Evolutionary conservation across 1,140 invertebrate genomes (phyloP).

Genomic region (Drosophila persimilis): DNA sequence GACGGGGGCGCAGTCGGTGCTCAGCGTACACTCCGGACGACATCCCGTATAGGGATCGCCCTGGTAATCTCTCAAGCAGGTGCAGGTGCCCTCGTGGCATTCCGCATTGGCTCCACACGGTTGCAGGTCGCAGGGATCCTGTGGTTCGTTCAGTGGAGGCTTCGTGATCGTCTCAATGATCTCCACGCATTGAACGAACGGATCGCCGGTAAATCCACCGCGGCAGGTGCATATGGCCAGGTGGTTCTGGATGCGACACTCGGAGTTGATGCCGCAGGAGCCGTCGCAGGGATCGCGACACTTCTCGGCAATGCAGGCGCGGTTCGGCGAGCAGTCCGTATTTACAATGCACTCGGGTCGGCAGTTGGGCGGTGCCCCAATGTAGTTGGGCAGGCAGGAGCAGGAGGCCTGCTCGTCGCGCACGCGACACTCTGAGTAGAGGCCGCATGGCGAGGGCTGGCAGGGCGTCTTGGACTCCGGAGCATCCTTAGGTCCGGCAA

Average conservation of each 20-base stretch:
- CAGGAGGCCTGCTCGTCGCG: conserved; percentile 88
- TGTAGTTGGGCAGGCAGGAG: conserved; percentile 89
- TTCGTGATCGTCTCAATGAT: conserved; percentile 85
- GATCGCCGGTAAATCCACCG: conserved; percentile 87
- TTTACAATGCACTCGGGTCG: conserved; percentile 91
- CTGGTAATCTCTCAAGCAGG: conserved; percentile 86
- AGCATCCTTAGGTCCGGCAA: conserved; percentile 77
- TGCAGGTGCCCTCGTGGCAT: conserved; percentile 87
- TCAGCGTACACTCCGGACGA: conserved; percentile 92
- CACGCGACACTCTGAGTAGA: conserved; percentile 88
- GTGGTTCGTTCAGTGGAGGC: conserved; percentile 75
- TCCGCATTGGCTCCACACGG: conserved; percentile 92
- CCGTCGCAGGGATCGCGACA: conserved; percentile 91
- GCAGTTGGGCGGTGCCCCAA: conserved; percentile 91
- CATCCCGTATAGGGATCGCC: conserved; percentile 88
- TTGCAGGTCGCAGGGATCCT: conserved; percentile 88
- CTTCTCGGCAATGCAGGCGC: conserved; percentile 90
- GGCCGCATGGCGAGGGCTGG: conserved; percentile 90
- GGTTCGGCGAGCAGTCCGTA: conserved; percentile 90
- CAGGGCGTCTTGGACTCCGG: conserved; percentile 87
- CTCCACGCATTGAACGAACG: conserved; percentile 87
- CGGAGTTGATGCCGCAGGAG: conserved; percentile 90
- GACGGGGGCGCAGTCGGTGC: conserved; percentile 90
- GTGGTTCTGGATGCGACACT: conserved; percentile 90
- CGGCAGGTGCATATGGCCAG: conserved; percentile 89